Evolutionary conservation across 2,797 vertebrate genomes (phyloP).

Genomic region (Pangasius larnaudii): DNA sequence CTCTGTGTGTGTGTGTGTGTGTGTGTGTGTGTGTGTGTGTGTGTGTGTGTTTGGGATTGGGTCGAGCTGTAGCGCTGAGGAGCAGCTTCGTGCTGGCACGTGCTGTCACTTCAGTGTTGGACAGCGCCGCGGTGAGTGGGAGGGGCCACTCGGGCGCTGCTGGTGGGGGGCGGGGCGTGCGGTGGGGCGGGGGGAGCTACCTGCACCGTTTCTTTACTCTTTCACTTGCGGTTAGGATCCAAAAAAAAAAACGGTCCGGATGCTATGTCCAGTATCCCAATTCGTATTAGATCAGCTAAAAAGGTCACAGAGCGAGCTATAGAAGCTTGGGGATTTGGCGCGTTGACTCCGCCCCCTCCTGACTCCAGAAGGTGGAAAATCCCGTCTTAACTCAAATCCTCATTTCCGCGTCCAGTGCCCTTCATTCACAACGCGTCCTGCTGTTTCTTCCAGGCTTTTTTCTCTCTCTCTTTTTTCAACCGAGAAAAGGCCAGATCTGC

Average conservation of each 20-base stretch:
- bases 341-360: conserved; percentile 71
- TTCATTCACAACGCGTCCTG: conserved; percentile 21
- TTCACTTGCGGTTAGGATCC: neutral
- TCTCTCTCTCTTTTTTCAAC: neutral
- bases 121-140: conserved; percentile 62
- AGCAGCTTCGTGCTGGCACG: conserved; percentile 12
- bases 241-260: neutral
- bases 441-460: neutral
- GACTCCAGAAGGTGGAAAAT: conserved; percentile 65
- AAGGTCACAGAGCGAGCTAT: conserved; percentile 60
- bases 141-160: conserved; percentile 65
- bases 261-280: neutral
- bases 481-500: neutral
- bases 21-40: neutral
- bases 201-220: neutral
- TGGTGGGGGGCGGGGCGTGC: neutral
- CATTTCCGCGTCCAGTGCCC: conserved; percentile 29
- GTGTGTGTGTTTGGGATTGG: neutral
- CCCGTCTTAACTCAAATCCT: conserved; percentile 71
- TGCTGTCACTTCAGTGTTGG: conserved; percentile 57
- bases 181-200: too few relatives aligned
- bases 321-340: conserved; percentile 68
- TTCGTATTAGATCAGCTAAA: conserved; percentile 38
- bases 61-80: neutral
- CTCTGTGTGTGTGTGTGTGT: neutral